Percentiles rank a stretch among this genome's conserved stretches.
Evolutionary conservation across 2,888 invertebrate species (phyloP).

Genomic region (Timema cristinae): DNA sequence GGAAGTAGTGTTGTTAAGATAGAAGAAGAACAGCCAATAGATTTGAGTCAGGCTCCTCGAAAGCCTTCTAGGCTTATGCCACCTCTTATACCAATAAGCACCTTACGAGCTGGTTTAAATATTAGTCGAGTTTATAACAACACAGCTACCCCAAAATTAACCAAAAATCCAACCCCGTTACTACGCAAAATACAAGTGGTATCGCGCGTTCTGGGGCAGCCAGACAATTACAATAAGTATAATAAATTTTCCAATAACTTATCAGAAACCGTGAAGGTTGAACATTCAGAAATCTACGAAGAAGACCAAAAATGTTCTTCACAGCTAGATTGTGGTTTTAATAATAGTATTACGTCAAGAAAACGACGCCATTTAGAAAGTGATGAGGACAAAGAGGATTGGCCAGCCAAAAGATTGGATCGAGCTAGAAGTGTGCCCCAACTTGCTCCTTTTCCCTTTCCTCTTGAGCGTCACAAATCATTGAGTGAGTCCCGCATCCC

Average conservation of each 20-base stretch:
- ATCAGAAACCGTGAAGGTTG: no score
- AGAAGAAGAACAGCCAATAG: constrained; percentile 30
- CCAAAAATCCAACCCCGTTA: no score
- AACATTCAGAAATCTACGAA: no score
- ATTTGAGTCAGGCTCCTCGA: constrained; percentile 26
- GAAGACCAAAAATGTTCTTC: no score
- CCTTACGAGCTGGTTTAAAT: constrained; percentile 22
- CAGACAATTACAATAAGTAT: no score
- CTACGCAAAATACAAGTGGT: no score
- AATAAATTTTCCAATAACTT: no score
- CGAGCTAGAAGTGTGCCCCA: constrained; percentile 31
- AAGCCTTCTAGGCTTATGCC: constrained; percentile 27
- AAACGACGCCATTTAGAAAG: constrained; percentile 26
- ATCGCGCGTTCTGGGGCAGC: no score
- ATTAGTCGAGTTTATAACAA: no score
- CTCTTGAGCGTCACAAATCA: constrained; percentile 29
- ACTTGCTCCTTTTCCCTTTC: constrained; percentile 24
- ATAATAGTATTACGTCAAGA: constrained; percentile 12
- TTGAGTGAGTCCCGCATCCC: constrained; percentile 31
- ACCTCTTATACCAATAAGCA: constrained; percentile 30
- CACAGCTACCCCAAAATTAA: no score
- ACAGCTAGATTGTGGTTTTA: no score
- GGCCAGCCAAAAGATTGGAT: constrained; percentile 27
- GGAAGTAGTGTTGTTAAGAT: no score
- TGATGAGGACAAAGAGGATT: constrained; percentile 16